Conservation (phyloP, 2,113 vertebrate species). For the Heterotis niloticus region DNA sequence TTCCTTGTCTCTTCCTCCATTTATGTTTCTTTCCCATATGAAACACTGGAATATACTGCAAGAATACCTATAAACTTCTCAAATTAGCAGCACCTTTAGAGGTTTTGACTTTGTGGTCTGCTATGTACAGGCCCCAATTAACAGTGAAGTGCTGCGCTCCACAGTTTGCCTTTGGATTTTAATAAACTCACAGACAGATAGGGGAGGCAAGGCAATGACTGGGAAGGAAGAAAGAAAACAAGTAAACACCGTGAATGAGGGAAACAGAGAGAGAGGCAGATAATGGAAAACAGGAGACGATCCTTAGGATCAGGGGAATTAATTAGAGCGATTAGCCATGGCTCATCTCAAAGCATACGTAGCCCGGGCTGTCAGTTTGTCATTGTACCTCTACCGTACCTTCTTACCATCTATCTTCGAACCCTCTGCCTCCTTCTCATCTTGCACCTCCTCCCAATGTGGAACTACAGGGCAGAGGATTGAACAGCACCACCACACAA, state of each 20-base stretch:
- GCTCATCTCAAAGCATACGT: background rate
- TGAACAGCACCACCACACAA: too few species aligned
- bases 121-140: conserved; percentile 1
- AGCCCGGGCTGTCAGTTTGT: background rate
- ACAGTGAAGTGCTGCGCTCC: background rate
- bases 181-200: conserved; percentile 19
- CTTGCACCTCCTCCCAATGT: too few species aligned
- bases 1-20: background rate
- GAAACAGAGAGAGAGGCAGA: conserved; percentile 3
- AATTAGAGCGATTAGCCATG: background rate
- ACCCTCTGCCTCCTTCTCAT: background rate
- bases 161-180: background rate
- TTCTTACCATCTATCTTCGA: background rate
- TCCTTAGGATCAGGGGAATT: background rate
- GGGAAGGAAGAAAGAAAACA: background rate
- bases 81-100: conserved; percentile 13
- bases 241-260: background rate
- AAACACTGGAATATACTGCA: too few species aligned
- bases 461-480: too few species aligned
- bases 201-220: background rate
- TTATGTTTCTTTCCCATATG: too few species aligned
- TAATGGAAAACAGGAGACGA: background rate
- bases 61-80: too few species aligned
- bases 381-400: background rate
- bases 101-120: conserved; percentile 28